phyloP scores from a whole-genome alignment of 2,888 invertebrate genomes.

The Drosophila picticornis region DNA sequence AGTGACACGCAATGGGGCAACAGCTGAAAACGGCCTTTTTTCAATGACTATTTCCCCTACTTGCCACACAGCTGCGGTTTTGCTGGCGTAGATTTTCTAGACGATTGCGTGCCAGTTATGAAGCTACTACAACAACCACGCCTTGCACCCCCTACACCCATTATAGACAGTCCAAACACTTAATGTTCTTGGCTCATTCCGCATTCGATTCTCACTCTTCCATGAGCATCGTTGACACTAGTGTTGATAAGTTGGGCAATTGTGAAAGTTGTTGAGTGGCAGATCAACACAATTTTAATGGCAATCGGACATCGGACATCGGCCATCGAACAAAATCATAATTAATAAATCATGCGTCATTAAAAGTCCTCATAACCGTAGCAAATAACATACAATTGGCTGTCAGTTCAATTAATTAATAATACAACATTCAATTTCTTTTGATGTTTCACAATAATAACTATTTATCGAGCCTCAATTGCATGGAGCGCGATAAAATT shows the following conservation, averaged over 20 bases:
- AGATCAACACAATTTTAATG: conserved; percentile 1
- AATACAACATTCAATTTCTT: not conserved
- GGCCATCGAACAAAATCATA: not conserved
- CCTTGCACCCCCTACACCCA: not conserved
- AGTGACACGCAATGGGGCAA: conserved; percentile 55
- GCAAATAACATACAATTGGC: not conserved
- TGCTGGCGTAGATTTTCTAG: conserved; percentile 32
- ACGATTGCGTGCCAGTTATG: conserved; percentile 68
- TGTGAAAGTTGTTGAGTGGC: conserved; percentile 27
- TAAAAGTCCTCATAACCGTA: not conserved
- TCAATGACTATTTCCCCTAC: conserved; percentile 27
- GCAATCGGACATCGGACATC: not conserved
- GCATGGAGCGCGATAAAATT: not conserved
- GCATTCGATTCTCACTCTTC: conserved; percentile 7
- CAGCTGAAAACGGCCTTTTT: conserved; percentile 12
- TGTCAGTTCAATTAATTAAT: not conserved
- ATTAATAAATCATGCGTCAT: not conserved
- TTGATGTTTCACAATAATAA: not conserved
- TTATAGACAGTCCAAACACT: not conserved
- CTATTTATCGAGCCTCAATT: not conserved
- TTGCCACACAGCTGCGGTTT: conserved; percentile 25
- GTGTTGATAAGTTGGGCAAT: conserved; percentile 62
- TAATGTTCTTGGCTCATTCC: not conserved
- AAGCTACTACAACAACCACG: conserved; percentile 22
- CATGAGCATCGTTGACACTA: conserved; percentile 64